A percentile compares a stretch with the other conserved stretches of the same genome.
Conservation (phyloP, 30 jellyfish, hydroid and myxozoan species). For the Turritopsis dohrnii region DNA sequence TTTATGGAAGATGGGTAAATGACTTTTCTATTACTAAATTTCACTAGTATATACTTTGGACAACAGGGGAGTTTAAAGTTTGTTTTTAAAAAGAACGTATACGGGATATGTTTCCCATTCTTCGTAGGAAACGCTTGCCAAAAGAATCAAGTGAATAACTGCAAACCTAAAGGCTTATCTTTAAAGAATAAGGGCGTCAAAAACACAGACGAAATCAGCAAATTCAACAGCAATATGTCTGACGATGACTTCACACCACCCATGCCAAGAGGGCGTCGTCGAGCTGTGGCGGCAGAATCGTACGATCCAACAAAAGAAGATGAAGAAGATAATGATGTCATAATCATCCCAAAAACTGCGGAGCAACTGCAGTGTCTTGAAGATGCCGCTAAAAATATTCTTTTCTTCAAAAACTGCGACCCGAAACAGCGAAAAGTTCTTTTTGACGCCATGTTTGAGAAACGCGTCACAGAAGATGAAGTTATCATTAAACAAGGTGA, state of each 20-base stretch:
- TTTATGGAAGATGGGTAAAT: neutral
- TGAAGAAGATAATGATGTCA: constrained; percentile 49
- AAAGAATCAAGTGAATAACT: neutral
- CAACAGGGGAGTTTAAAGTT: neutral
- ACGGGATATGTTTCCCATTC: neutral
- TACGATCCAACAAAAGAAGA: constrained; percentile 79
- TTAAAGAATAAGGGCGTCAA: no score
- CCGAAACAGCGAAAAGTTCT: constrained; percentile 58
- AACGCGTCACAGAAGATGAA: constrained; percentile 57
- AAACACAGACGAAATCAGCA: neutral
- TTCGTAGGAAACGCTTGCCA: neutral
- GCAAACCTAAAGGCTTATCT: neutral
- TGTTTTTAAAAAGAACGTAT: neutral
- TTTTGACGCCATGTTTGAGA: constrained; percentile 73
- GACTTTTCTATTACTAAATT: no score
- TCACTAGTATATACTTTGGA: neutral
- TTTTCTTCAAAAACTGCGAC: constrained; percentile 76
- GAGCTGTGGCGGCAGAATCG: constrained; percentile 99
- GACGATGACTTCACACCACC: constrained; percentile 75
- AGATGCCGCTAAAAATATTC: constrained; percentile 71
- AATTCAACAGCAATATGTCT: constrained; percentile 7
- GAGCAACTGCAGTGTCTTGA: constrained; percentile 67
- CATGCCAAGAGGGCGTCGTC: constrained; percentile 67
- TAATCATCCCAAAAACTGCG: constrained; percentile 68
- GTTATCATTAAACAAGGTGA: constrained; percentile 87